These are phyloP conservation scores for Danio rerio DNA, from an alignment of 2,113 vertebrate species.

Conservation along the genomic window GRCz12tu NC_133197.1:5592501-5593000, in stretches of 20 bases:
- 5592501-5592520: conserved; percentile 95
- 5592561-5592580: conserved; percentile 93
- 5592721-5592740: conserved; percentile 90
- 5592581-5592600: conserved; percentile 92
- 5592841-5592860: conserved; percentile 94
- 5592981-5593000: conserved; percentile 91
- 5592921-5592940: conserved; percentile 96
- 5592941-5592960: conserved; percentile 97
- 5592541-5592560: conserved; percentile 88
- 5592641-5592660: conserved; percentile 85
- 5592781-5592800: conserved; percentile 85
- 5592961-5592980: conserved; percentile 95
- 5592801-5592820: conserved; percentile 90
- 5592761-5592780: conserved; percentile 91
- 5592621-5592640: conserved; percentile 97
- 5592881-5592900: conserved; percentile 98
- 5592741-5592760: conserved; percentile 91
- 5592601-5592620: conserved; percentile 86
- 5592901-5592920: conserved; percentile 98
- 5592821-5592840: conserved; percentile 97
- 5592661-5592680: conserved; percentile 86
- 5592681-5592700: conserved; percentile 79
- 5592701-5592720: conserved; percentile 81
- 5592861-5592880: conserved; percentile 98
- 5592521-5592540: conserved; percentile 95